Conservation (phyloP, 2,888 invertebrate genomes). For the Liposcelis brunnea region DNA sequence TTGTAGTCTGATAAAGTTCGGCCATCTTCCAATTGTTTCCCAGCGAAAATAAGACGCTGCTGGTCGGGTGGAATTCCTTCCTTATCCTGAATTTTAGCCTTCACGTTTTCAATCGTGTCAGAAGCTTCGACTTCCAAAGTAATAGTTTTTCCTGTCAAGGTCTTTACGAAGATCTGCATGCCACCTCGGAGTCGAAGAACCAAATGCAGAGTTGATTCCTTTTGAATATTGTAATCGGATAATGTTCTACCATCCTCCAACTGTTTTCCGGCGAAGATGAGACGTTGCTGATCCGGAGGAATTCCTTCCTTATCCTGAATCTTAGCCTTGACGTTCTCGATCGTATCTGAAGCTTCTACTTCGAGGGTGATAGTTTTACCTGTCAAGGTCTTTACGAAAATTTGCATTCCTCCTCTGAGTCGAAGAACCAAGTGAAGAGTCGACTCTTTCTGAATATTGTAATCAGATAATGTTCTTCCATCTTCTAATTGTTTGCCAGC, state of each 20-base stretch:
- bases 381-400: constrained; percentile 85
- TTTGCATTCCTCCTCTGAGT: constrained; percentile 63
- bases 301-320: constrained; percentile 80
- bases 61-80: too few species aligned
- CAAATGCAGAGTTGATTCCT: constrained; percentile 66
- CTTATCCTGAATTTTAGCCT: too few species aligned
- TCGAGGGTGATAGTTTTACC: constrained; percentile 86
- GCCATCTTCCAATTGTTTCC: constrained; percentile 39
- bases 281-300: constrained; percentile 65
- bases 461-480: constrained; percentile 34
- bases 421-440: constrained; percentile 37
- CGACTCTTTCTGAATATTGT: constrained; percentile 35
- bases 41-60: too few species aligned
- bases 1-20: constrained; percentile 36
- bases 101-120: too few species aligned
- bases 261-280: constrained; percentile 65
- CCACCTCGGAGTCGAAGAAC: constrained; percentile 80
- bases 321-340: constrained; percentile 86
- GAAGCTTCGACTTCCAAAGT: constrained; percentile 28
- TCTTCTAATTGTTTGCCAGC: constrained; percentile 23
- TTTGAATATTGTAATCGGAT: constrained; percentile 37
- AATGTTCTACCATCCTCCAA: constrained; percentile 37
- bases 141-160: constrained; percentile 29
- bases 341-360: constrained; percentile 79
- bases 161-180: constrained; percentile 34